Evolutionary conservation across 2,888 invertebrate genomes (phyloP), one percentile per base, ranked within the genome.

Genomic region (Biston stratarius): DNA sequence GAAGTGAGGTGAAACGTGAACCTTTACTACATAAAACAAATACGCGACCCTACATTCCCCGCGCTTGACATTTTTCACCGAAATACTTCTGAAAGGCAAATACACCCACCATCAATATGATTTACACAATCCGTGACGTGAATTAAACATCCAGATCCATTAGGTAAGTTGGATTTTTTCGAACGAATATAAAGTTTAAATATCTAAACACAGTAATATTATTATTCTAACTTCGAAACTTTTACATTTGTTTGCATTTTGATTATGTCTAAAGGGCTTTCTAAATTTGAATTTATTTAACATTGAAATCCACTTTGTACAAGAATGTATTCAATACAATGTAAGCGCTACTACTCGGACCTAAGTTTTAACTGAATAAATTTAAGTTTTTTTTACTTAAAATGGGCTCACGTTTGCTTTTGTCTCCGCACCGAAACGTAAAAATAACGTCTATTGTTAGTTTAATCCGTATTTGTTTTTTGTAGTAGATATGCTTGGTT

Each of bases 231-330:
- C 14, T 5, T 7, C 10, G 15, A 15, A 40, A 38, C 38, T 40
- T 55, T 44, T 42, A n/a, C 55, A 55, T 55, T 55, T 55, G n/a
- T 42, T 55, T 42, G 42, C 6, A 9, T 24, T 34, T 24, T 42
- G 42, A 55, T 24, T 55, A 24, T 53, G 38, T 38, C 33, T n/a
- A 40, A 34, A 51, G 42, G 51, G 40, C 14, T 48, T 55, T 55
- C 14, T 36, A 47, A 52, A 61, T 40, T 44, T 52, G 1, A 1
- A 52, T 52, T 15, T 36, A 15, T 53, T 51, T 36, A 36, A 60
- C 38, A 40, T 40, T 49, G 48, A 34, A 51, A 10, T n/a, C 34
- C 48, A 6, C 36, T 40, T 33, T 8, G 42, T 2, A 49, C 49
- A 51, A 14, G 24, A 44, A 36, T 36, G 36, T 48, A 12, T 36